Percentiles rank a stretch among this genome's conserved stretches.
Evolutionary conservation across 2,797 vertebrate species (phyloP).

Genomic region (Spheniscus humboldti): DNA sequence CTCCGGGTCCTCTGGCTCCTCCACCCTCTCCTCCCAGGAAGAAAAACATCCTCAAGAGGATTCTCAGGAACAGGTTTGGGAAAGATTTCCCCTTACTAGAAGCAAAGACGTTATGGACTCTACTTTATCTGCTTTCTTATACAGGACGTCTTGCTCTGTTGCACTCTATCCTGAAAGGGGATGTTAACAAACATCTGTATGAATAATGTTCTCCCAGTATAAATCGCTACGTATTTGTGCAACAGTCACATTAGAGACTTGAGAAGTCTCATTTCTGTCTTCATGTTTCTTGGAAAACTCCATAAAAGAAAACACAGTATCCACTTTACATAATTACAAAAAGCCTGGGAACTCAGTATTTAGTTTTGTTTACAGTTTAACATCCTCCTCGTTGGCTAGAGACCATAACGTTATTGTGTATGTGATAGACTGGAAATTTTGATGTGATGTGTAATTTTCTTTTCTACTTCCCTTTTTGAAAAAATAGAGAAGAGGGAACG

Average conservation of each 20-base stretch:
- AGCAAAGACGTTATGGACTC: background rate
- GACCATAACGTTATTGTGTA: background rate
- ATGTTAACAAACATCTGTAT: background rate
- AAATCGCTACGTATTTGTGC: background rate
- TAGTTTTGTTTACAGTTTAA: background rate
- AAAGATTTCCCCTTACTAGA: background rate
- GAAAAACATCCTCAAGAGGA: background rate
- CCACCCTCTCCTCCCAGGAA: background rate
- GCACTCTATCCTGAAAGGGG: background rate
- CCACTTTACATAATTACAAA: background rate
- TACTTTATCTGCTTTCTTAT: background rate
- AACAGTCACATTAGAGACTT: background rate
- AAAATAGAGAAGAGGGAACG: background rate
- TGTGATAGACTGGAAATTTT: background rate
- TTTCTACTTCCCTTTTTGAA: conserved; percentile 3
- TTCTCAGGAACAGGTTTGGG: background rate
- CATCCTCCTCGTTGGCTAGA: background rate
- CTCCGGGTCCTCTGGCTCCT: background rate
- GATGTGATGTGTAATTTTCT: background rate
- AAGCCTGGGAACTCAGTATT: background rate
- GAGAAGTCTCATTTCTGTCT: background rate
- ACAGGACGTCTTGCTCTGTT: background rate
- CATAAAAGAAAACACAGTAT: background rate
- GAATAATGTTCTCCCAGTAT: background rate
- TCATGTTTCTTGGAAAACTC: background rate